Evolutionary conservation across 2,113 vertebrate genomes (phyloP).

Genomic region (Hirundichthys speculiger): DNA sequence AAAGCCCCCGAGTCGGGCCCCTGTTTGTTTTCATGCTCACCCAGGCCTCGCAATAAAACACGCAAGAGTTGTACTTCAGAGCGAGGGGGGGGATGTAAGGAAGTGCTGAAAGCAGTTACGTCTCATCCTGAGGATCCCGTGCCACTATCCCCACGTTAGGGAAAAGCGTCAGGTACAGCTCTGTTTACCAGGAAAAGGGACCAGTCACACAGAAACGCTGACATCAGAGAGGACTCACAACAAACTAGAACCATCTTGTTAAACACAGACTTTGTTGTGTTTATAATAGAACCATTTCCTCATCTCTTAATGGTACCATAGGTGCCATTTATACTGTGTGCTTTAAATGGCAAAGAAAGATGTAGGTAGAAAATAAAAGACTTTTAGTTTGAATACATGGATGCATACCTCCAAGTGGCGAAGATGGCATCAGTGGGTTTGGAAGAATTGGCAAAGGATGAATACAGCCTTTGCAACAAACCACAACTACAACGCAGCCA

Average conservation of each 20-base stretch:
- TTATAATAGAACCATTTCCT: conserved; percentile 56
- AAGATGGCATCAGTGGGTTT: conserved; percentile 46
- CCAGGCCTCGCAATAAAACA: conserved; percentile 81
- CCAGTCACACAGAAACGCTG: conserved; percentile 43
- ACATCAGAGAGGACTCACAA: conserved; percentile 63
- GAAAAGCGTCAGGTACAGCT: conserved; percentile 69
- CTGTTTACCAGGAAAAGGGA: conserved; percentile 82
- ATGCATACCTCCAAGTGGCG: conserved; percentile 20
- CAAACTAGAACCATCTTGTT: conserved; percentile 53
- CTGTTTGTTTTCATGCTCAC: conserved; percentile 82
- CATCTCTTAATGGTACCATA: conserved; percentile 26
- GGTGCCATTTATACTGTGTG: conserved; percentile 39
- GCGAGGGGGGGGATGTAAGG: conserved; percentile 60
- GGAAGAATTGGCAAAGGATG: conserved; percentile 57
- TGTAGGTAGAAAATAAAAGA: conserved; percentile 22
- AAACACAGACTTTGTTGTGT: conserved; percentile 70
- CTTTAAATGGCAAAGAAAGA: conserved; percentile 32
- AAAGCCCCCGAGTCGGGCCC: conserved; percentile 75
- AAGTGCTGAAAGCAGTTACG: conserved; percentile 78
- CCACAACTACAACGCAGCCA: conserved; percentile 34
- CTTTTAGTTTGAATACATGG: conserved; percentile 15
- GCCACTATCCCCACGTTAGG: conserved; percentile 74
- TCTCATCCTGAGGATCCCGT: conserved; percentile 81
- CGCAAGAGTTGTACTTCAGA: conserved; percentile 73
- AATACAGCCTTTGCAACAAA: conserved; percentile 48